Percentiles rank a stretch among this genome's conserved stretches.
These are phyloP conservation scores for Formica exsecta DNA, from an alignment of 1,140 invertebrate genomes.

Conservation along the genomic window DNA sequence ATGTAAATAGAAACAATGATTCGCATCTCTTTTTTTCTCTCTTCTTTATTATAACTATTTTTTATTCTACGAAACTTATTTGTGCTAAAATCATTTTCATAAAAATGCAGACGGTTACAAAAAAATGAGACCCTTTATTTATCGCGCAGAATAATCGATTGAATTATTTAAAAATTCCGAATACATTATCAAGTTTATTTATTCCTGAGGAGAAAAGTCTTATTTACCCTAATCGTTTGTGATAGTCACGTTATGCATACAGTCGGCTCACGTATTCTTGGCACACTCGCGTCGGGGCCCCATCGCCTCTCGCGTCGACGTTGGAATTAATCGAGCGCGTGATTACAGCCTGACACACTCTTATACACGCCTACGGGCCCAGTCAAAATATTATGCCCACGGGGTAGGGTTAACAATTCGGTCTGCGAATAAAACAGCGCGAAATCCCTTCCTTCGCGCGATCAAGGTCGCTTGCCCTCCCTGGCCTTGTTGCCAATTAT, in stretches of 20 bases:
- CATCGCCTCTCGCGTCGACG: slow-evolving; percentile 48
- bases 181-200: not conserved
- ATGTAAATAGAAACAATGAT: not conserved
- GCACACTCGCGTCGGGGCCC: not conserved
- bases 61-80: not conserved
- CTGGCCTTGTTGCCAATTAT: slow-evolving; percentile 54
- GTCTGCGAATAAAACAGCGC: slow-evolving; percentile 19
- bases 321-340: slow-evolving; percentile 53
- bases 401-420: slow-evolving; percentile 43
- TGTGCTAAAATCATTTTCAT: too few species aligned
- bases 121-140: not conserved
- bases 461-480: slow-evolving; percentile 45
- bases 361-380: slow-evolving; percentile 49
- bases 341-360: slow-evolving; percentile 49
- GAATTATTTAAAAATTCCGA: not conserved
- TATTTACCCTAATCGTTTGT: slow-evolving; percentile 22
- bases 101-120: not conserved
- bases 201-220: not conserved
- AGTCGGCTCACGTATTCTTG: slow-evolving; percentile 19
- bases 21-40: not conserved
- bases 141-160: not conserved
- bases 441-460: slow-evolving; percentile 28
- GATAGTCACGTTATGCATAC: slow-evolving; percentile 19
- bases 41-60: not conserved
- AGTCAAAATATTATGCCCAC: slow-evolving; percentile 48